phyloP scores from a whole-genome alignment of 2,113 vertebrate genomes.

The Chamaea fasciata region DNA sequence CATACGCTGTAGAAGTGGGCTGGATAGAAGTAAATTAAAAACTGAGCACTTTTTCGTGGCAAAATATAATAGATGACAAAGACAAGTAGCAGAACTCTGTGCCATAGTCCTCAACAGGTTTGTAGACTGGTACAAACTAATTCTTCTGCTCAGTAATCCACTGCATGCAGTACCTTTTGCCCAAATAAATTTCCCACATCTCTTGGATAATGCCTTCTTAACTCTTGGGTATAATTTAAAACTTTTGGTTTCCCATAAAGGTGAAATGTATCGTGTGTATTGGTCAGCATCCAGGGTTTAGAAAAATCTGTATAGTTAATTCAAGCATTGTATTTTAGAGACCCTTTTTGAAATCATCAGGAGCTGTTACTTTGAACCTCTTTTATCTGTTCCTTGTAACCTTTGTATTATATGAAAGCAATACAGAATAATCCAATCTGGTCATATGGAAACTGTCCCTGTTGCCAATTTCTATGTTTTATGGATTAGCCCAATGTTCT shows the following conservation, averaged over 20 bases:
- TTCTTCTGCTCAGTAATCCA: neutral
- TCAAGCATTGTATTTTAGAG: neutral
- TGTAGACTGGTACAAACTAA: neutral
- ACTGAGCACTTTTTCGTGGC: neutral
- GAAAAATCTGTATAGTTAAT: neutral
- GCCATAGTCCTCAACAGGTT: neutral
- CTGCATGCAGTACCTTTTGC: neutral
- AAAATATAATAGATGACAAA: neutral
- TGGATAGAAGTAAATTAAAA: neutral
- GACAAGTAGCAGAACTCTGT: neutral
- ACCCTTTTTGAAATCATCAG: neutral
- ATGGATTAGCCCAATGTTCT: neutral
- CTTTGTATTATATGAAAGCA: neutral
- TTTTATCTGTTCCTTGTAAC: neutral
- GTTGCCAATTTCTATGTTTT: neutral
- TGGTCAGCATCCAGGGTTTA: neutral
- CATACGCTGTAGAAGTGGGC: neutral
- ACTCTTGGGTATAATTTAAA: neutral
- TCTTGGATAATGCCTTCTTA: neutral
- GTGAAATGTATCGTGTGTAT: accelerated
- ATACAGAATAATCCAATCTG: neutral
- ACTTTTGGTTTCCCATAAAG: neutral
- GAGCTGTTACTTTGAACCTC: neutral
- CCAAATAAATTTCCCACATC: neutral
- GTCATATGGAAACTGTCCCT: neutral